Conservation (phyloP, 2,888 invertebrate genomes). For the Cenopis cana region DNA sequence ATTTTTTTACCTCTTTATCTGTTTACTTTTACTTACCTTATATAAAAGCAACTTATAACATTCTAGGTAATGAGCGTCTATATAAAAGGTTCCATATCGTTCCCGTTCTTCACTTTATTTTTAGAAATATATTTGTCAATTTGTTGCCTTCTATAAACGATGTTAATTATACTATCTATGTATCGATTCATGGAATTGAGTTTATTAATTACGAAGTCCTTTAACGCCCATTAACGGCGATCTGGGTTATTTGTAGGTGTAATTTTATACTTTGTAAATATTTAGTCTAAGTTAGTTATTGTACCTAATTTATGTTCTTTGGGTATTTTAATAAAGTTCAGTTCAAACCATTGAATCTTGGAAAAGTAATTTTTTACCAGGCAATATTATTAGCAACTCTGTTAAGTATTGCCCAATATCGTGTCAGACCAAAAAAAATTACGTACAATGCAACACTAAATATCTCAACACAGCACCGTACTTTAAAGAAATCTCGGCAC, state of each 20-base stretch:
- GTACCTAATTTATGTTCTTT: too few species aligned
- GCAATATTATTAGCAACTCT: too few species aligned
- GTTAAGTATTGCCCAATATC: too few species aligned
- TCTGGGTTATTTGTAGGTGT: too few species aligned
- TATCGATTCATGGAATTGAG: neutral
- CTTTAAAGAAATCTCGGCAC: conserved; percentile 34
- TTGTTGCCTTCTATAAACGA: neutral
- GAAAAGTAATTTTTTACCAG: too few species aligned
- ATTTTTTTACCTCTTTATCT: neutral
- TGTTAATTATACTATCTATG: neutral
- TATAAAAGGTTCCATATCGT: neutral
- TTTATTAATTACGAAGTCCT: too few species aligned
- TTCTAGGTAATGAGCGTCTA: neutral
- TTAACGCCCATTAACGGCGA: too few species aligned
- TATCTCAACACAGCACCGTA: neutral
- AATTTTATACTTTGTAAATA: too few species aligned
- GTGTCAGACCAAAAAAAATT: too few species aligned
- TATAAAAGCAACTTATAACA: neutral
- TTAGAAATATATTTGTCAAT: conserved; percentile 1
- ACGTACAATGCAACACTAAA: conserved; percentile 20
- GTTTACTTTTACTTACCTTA: neutral
- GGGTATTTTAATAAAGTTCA: too few species aligned
- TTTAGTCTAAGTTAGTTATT: too few species aligned
- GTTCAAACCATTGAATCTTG: too few species aligned
- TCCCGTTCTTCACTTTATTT: neutral